Base-by-base conservation (phyloP, 2,888 invertebrate genomes). In the Cybosia mesomella region DNA sequence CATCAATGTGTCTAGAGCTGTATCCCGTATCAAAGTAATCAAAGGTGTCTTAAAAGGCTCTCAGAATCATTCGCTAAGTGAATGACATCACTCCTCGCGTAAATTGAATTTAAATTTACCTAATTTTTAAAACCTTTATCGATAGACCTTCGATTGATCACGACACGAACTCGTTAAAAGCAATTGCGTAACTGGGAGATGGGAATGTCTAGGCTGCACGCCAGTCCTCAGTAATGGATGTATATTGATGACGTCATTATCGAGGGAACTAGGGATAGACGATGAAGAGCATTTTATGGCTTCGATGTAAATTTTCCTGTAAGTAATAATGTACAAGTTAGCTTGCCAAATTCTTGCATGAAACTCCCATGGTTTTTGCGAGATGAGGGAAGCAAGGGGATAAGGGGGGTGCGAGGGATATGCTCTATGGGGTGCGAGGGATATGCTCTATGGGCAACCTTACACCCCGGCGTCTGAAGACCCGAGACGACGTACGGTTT, bases 121-220 rank as follows among this genome's bases (percentile, higher is more conserved):
- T 72, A 71, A 62, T 78, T 82, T 80, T 79, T 76, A 66, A 70
- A 80, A 80, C 70, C 67, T 64, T 76, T 68, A 72, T 71, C 61
- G 59, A 64, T 59, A 43, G 66, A 67, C 36, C 59, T 67, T 70
- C 68, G 70, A 74, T 62, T 70, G 60, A 70, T 67, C 32, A 60
- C 21, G 60, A 21, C 32, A 67, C 63, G 55, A 71, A 68, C 57
- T 71, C 57, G 55, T 61, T 67, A 62, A 57, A 62, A 57, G 69
- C 66, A 73, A 73, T 64, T 34, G 34, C 67, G 57, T 64, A 39
- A 21, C 60, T n/a, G 54, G 21, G 60, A 60, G 43, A 67, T 74
- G 57, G 66, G 62, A 58, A 67, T 64, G 61, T 72, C 57, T 70
- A 68, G 65, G 65, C 49, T 54, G 59, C 39, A n/a, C 15, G n/a